Evolutionary conservation across 1,140 invertebrate genomes (phyloP).

Genomic region (Apis florea): DNA sequence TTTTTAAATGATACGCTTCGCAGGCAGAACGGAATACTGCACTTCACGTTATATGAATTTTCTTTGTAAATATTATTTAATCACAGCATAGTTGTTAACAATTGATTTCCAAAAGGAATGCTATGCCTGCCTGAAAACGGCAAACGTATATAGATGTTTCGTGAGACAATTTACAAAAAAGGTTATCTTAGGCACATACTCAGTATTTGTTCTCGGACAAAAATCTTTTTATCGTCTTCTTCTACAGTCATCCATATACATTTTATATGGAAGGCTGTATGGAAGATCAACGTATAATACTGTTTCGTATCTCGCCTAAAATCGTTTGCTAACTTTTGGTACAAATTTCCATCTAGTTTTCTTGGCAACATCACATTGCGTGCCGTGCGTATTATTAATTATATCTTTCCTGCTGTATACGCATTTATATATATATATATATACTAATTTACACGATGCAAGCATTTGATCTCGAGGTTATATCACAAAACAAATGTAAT

Average conservation of each 20-base stretch:
- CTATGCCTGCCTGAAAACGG: not conserved
- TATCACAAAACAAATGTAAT: not conserved
- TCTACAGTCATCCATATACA: slow-evolving; percentile 7
- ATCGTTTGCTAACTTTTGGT: slow-evolving; percentile 14
- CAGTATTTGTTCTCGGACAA: not conserved
- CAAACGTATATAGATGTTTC: not conserved
- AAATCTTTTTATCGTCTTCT: slow-evolving; percentile 9
- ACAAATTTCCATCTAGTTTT: not conserved
- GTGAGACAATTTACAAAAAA: not conserved
- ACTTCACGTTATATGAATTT: not conserved
- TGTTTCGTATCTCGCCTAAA: slow-evolving; percentile 29
- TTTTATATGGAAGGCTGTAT: slow-evolving; percentile 7
- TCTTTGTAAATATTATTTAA: slow-evolving; percentile 25
- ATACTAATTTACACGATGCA: not conserved
- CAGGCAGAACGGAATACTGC: not conserved
- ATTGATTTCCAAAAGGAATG: slow-evolving; percentile 23
- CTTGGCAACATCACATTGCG: not conserved
- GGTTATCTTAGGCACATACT: not conserved
- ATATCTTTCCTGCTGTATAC: not conserved
- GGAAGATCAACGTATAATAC: slow-evolving; percentile 46
- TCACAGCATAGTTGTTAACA: slow-evolving; percentile 22
- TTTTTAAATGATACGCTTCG: not conserved
- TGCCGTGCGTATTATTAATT: not conserved
- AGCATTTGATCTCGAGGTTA: not conserved
- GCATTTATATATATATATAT: not conserved